Conservation (phyloP, 2,113 vertebrate genomes). For the Ochotona curzoniae region DNA sequence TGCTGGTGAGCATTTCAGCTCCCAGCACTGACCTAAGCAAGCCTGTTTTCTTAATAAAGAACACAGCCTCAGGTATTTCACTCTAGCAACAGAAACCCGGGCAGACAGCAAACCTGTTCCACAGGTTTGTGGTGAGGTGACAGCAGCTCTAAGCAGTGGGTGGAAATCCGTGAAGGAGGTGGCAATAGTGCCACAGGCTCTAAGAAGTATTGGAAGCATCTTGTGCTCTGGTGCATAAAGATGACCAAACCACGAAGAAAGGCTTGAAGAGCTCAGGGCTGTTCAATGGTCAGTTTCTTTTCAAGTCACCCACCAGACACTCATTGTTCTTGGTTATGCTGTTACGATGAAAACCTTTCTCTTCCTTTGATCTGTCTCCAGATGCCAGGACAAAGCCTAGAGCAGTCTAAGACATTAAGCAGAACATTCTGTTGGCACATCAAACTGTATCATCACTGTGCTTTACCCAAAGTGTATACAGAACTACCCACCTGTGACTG, state of each 20-base stretch:
- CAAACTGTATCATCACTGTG: not conserved
- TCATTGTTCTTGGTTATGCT: not conserved
- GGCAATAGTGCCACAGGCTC: not conserved
- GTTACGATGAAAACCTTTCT: not conserved
- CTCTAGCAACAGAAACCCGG: not conserved
- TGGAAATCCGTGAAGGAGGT: not conserved
- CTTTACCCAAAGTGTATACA: not conserved
- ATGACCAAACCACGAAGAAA: not conserved
- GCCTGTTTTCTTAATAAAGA: too few relatives aligned
- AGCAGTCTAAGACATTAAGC: not conserved
- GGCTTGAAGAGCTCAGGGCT: not conserved
- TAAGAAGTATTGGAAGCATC: not conserved
- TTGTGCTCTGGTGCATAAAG: not conserved
- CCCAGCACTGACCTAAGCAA: too few relatives aligned
- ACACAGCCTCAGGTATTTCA: not conserved
- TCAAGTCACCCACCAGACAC: not conserved
- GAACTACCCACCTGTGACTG: not conserved
- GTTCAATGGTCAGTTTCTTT: not conserved
- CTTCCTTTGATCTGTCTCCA: not conserved
- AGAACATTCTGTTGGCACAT: not conserved
- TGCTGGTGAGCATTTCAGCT: too few relatives aligned
- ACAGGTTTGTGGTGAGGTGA: not conserved
- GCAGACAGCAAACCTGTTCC: accelerated
- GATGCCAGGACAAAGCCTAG: not conserved
- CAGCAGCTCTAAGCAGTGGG: not conserved